Evolutionary conservation across 2,888 invertebrate species (phyloP).

Genomic region (Luffia ferchaultella): DNA sequence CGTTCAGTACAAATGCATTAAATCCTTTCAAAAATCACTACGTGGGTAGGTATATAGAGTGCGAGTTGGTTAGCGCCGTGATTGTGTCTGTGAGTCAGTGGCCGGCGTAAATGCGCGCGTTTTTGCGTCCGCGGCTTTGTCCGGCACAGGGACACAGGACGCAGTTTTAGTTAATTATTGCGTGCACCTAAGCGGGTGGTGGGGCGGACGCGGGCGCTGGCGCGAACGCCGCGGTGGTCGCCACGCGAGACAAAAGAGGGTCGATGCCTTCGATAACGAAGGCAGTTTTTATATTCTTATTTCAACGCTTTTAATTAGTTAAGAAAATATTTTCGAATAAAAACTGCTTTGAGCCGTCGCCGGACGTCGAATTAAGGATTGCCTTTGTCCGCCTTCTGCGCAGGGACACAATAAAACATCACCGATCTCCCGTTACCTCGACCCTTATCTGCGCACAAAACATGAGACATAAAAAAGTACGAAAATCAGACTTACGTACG

Average conservation of each 20-base stretch:
- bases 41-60: too few species aligned
- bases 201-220: slow-evolving; percentile 4
- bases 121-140: slow-evolving; percentile 7
- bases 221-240: slow-evolving; percentile 38
- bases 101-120: too few species aligned
- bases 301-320: slow-evolving; percentile 66
- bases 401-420: too few species aligned
- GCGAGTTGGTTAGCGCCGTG: too few species aligned
- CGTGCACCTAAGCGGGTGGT: slow-evolving; percentile 26
- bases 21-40: too few species aligned
- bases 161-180: slow-evolving; percentile 60
- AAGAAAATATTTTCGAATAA: slow-evolving; percentile 65
- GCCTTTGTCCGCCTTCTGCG: slow-evolving; percentile 47
- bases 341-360: slow-evolving; percentile 43
- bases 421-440: too few species aligned
- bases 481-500: too few species aligned
- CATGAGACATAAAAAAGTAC: neutral
- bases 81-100: too few species aligned
- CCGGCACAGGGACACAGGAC: slow-evolving; percentile 11
- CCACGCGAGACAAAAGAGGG: slow-evolving; percentile 48
- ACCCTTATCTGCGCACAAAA: slow-evolving; percentile 11
- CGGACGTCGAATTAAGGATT: slow-evolving; percentile 39
- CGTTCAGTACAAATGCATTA: too few species aligned
- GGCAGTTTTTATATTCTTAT: slow-evolving; percentile 59
- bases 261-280: slow-evolving; percentile 64